Conservation (phyloP, 1,140 invertebrate species). For the Caenorhabditis brenneri region DNA sequence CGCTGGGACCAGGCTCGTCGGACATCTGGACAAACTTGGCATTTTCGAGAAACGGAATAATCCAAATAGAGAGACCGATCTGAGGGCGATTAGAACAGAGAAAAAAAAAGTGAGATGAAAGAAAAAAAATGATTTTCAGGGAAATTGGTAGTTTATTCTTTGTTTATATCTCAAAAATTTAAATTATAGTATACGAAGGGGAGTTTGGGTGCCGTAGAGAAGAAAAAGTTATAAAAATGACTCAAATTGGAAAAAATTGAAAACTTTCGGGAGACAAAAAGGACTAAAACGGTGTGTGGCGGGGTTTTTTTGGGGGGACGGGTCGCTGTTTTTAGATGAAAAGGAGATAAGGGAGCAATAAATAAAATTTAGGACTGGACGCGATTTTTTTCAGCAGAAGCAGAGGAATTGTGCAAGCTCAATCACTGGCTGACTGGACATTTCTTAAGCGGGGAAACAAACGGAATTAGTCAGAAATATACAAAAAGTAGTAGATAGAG, state of each 20-base stretch:
- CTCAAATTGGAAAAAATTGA: background rate
- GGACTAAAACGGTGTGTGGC: background rate
- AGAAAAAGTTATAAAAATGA: background rate
- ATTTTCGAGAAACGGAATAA: too few species aligned
- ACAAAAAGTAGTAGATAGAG: background rate
- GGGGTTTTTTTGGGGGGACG: too few species aligned
- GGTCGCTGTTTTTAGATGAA: background rate
- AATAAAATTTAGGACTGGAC: too few species aligned
- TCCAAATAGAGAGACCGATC: too few species aligned
- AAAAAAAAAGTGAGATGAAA: too few species aligned
- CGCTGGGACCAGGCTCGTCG: too few species aligned
- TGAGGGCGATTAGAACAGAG: too few species aligned
- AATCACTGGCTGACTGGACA: background rate
- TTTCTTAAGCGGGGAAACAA: background rate
- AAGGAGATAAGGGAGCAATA: too few species aligned
- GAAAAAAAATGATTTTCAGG: background rate
- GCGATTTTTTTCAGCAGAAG: background rate
- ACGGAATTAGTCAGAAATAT: conserved; percentile 21
- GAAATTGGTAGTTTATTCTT: too few species aligned
- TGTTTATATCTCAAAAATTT: too few species aligned
- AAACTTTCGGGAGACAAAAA: background rate
- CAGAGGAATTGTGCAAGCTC: conserved; percentile 6
- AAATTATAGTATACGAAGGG: too few species aligned
- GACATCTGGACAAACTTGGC: background rate
- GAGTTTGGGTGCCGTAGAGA: too few species aligned